Base-by-base conservation (phyloP, 2,797 vertebrate species). In the Pangasius krempfi region DNA sequence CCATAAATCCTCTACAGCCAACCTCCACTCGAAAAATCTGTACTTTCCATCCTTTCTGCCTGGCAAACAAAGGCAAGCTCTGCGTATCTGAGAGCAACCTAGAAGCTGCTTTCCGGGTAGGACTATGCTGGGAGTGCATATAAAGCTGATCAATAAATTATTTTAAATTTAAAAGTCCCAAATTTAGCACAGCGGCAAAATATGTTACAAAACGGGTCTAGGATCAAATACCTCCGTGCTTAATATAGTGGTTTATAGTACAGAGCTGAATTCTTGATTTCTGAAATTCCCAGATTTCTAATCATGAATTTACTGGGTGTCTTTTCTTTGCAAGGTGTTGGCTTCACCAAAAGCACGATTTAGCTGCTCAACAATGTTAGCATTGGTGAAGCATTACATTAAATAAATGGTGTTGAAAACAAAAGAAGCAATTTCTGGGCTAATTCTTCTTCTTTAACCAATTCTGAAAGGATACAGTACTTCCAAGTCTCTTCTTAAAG, bases 401-500 rank as follows among this genome's bases (percentile, higher is more conserved):
- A 16, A 76, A 50, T n/a, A 52, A 50, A 50, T 50, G 13, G 44
- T 1, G 12, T 7, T 50, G 44, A 50, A 76, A 76, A 16, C n/a
- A 37, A 22, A 72, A 70, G 16, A 70, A 72, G 37, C 22, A 27
- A 76, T 25, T 47, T 44, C 14, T 9, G 2, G 50, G 0, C 7
- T 7, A 18, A 78, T 79, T 27, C 18, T 80, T 56, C 56, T 25
- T 62, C 25, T 60, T 60, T 16, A 82, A 1, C 12, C 54, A 37
- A 27, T 86, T 50, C 70, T 5, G 85, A 85, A 93, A 94, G 91
- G 89, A 92, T 96, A 97, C 96, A 92, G 25, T 94, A 14, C 90
- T 88, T 84, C 84, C 93, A 90, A 97, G 94, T 92, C 94, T 95
- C 91, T 95, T 94, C 54, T 91, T 90, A 88, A 96, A 97, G 86